Evolutionary conservation across 2,888 invertebrate species (phyloP).

Genomic region (Amiota mariae): DNA sequence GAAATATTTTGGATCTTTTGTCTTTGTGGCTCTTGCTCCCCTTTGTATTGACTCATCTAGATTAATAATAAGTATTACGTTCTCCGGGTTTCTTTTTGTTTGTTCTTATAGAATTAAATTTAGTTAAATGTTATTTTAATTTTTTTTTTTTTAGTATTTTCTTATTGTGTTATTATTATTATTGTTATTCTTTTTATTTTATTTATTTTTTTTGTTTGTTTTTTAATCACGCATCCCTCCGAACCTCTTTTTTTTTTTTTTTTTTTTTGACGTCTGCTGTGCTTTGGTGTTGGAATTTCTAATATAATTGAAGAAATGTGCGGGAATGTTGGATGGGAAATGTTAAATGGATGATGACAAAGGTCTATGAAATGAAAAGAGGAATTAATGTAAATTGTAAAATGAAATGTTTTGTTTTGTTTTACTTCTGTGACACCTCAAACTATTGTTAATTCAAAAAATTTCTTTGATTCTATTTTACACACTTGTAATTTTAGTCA

Average conservation of each 20-base stretch:
- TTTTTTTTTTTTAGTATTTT: slow-evolving; percentile 34
- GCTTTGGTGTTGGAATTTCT: slow-evolving; percentile 38
- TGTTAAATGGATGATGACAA: too few species aligned
- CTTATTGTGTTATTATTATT: slow-evolving; percentile 28
- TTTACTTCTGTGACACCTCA: too few species aligned
- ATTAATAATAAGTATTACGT: slow-evolving; percentile 31
- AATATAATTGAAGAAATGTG: background rate
- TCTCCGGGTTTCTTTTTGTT: slow-evolving; percentile 42
- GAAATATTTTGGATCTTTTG: slow-evolving; percentile 43
- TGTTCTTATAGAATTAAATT: slow-evolving; percentile 31
- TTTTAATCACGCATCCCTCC: slow-evolving; percentile 73
- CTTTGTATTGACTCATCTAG: too few species aligned
- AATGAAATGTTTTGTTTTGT: too few species aligned
- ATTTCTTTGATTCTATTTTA: too few species aligned
- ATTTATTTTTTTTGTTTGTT: slow-evolving; percentile 46
- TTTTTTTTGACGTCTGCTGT: slow-evolving; percentile 58
- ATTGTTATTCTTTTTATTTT: slow-evolving; percentile 32
- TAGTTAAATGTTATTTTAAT: slow-evolving; percentile 20
- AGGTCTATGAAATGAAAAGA: too few species aligned
- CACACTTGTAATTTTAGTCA: too few species aligned
- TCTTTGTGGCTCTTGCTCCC: slow-evolving; percentile 7
- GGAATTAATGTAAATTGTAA: too few species aligned
- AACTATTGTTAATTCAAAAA: too few species aligned
- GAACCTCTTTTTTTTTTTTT: slow-evolving; percentile 56
- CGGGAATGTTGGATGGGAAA: background rate